Evolutionary conservation across 2,113 vertebrate species (phyloP), one percentile per base, ranked within the genome.

Genomic region (Myotis brandtii): DNA sequence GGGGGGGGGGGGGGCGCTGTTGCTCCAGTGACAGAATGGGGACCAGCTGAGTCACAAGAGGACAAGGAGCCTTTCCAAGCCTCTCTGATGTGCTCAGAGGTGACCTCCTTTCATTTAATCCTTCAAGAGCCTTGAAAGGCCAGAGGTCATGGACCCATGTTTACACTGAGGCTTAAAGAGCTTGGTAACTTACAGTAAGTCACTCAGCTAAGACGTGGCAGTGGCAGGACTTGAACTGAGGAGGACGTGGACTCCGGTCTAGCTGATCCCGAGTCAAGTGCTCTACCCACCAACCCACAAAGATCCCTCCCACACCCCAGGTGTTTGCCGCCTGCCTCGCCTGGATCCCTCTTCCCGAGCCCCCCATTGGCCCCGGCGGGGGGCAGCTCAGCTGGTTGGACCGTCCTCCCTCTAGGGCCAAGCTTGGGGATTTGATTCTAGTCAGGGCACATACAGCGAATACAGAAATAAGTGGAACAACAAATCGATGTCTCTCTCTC

Each of bases 31-130:
- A 91, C 82, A 90, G 91, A 85, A 83, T 92, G 59, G 46, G 81
- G 48, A 72, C 86, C 62, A 2, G 64, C 43, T 86, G 80, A 83
- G 70, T 95, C 92, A 93, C 54, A 48, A 23, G 43, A 89, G 52
- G 48, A 90, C 70, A 40, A 2, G 1, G 54, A 64, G 52, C 62
- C 91, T 86, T 83, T 69, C 54, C 72, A 72, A 73, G 81, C 59
- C 54, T 84, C 43, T 27, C 32, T 20, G 37, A 43, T 46, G 85
- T 18, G 16, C 69, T 34, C 40, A 81, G 84, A 52, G 9, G 46
- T 46, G 86, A 64, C 23, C 0, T 3, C 52, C 48, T 93, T 88
- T 90, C 84, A 32, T 92, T 76, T 90, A 80, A 93, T 69, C 77
- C 30, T 46, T 77, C 1, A 62, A 94, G 67, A 4, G 17, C 46